Conservation (phyloP, 2,797 vertebrate species). For the Takifugu ocellatus region DNA sequence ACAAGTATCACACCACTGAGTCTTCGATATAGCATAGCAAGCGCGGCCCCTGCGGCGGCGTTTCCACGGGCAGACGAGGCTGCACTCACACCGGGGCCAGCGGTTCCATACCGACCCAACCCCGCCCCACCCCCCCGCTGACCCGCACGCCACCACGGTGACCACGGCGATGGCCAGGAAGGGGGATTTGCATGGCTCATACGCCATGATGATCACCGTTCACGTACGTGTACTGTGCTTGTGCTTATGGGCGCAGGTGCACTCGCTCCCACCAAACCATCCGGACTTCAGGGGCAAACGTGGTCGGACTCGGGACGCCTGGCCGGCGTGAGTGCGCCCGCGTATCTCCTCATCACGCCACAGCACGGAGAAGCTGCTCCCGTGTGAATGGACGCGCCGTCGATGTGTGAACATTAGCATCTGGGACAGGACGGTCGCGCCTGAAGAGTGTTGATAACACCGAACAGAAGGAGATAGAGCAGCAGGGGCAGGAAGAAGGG, state of each 20-base stretch:
- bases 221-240: too few relatives aligned
- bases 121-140: too few relatives aligned
- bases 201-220: too few relatives aligned
- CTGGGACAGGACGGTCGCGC: slow-evolving; percentile 54
- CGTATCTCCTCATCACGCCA: slow-evolving; percentile 63
- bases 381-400: slow-evolving; percentile 39
- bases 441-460: slow-evolving; percentile 56
- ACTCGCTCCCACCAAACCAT: too few relatives aligned
- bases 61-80: not conserved
- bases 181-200: too few relatives aligned
- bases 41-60: not conserved
- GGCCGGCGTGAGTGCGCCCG: slow-evolving; percentile 5
- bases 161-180: too few relatives aligned
- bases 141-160: too few relatives aligned
- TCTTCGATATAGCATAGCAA: slow-evolving; percentile 67
- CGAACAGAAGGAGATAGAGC: slow-evolving; percentile 41
- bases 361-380: slow-evolving; percentile 33
- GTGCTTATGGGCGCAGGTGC: too few relatives aligned
- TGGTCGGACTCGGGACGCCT: too few relatives aligned
- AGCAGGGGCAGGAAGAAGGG: slow-evolving; percentile 24
- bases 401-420: slow-evolving; percentile 42
- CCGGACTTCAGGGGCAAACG: too few relatives aligned
- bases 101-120: too few relatives aligned
- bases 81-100: too few relatives aligned
- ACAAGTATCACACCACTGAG: slow-evolving; percentile 68